Percentiles rank a stretch among this genome's conserved stretches.
Evolutionary conservation across 1,140 invertebrate species (phyloP).

Genomic region (Sweltsa coloradensis): DNA sequence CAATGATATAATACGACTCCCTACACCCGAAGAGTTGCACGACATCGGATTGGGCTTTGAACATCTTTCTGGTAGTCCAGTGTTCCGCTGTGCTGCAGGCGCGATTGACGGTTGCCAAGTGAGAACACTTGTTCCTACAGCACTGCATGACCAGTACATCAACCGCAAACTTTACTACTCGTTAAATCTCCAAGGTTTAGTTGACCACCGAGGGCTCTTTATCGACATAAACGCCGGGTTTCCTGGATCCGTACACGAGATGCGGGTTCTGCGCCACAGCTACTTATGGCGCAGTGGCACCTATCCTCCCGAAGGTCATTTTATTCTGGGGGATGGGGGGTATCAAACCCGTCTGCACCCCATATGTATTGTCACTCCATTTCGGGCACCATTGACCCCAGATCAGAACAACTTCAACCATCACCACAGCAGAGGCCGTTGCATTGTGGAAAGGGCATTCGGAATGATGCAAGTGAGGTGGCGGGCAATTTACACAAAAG

Average conservation of each 20-base stretch:
- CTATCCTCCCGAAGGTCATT: slow-evolving; percentile 2
- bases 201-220: slow-evolving; percentile 9
- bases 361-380: slow-evolving; percentile 1
- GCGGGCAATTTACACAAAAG: slow-evolving; percentile 4
- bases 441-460: slow-evolving; percentile 7
- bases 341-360: slow-evolving; percentile 1
- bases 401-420: background rate
- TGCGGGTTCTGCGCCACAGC: slow-evolving; percentile 10
- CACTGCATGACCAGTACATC: background rate
- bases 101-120: slow-evolving; percentile 1
- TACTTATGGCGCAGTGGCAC: background rate
- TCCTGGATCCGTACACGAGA: slow-evolving; percentile 13
- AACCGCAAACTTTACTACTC: slow-evolving; percentile 7
- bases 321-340: slow-evolving; percentile 5
- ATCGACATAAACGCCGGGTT: slow-evolving; percentile 12
- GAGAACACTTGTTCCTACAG: background rate
- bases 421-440: background rate
- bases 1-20: background rate
- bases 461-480: slow-evolving; percentile 9
- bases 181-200: slow-evolving; percentile 10
- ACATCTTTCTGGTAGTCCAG: background rate
- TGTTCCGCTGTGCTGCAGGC: background rate
- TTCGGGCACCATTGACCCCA: background rate
- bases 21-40: background rate
- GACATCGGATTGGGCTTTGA: background rate